A percentile compares a stretch with the other conserved stretches of the same genome.
These are phyloP conservation scores for Epinephelus cyanopodus DNA, from an alignment of 2,113 vertebrate genomes.

Conservation along the genomic window DNA sequence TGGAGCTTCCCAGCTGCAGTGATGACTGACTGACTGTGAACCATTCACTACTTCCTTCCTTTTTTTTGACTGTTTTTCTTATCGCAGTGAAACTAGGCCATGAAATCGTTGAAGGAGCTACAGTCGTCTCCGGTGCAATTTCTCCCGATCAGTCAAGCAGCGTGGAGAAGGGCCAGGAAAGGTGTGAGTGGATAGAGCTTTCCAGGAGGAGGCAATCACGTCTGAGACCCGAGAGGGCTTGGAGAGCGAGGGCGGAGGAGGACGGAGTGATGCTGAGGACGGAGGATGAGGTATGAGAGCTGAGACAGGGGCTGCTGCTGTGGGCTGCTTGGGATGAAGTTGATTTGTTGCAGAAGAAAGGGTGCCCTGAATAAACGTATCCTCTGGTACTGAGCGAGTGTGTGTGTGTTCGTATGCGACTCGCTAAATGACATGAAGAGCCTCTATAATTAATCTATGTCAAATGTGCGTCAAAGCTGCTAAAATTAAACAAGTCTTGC, in stretches of 20 bases:
- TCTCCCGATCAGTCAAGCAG: slow-evolving; percentile 61
- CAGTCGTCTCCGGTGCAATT: slow-evolving; percentile 50
- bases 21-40: slow-evolving; percentile 21
- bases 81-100: slow-evolving; percentile 58
- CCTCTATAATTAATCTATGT: slow-evolving; percentile 69
- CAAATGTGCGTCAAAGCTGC: slow-evolving; percentile 52
- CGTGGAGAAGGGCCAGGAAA: slow-evolving; percentile 53
- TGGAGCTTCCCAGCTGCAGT: neutral
- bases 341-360: slow-evolving; percentile 14
- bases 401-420: neutral
- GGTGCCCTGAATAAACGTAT: slow-evolving; percentile 33
- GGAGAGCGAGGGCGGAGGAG: slow-evolving; percentile 31
- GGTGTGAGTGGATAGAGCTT: slow-evolving; percentile 58
- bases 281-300: neutral
- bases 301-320: neutral
- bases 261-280: slow-evolving; percentile 21
- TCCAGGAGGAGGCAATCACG: slow-evolving; percentile 59
- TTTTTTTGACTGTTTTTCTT: slow-evolving; percentile 41
- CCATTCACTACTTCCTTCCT: slow-evolving; percentile 15
- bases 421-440: slow-evolving; percentile 47
- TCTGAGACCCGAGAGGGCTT: slow-evolving; percentile 46
- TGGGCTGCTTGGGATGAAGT: neutral
- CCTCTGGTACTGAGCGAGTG: neutral
- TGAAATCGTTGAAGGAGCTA: slow-evolving; percentile 61
- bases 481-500: slow-evolving; percentile 61